Percentiles rank a stretch among this genome's conserved stretches.
Conservation (phyloP, 1,140 invertebrate species). For the Trinorchestia longiramus region DNA sequence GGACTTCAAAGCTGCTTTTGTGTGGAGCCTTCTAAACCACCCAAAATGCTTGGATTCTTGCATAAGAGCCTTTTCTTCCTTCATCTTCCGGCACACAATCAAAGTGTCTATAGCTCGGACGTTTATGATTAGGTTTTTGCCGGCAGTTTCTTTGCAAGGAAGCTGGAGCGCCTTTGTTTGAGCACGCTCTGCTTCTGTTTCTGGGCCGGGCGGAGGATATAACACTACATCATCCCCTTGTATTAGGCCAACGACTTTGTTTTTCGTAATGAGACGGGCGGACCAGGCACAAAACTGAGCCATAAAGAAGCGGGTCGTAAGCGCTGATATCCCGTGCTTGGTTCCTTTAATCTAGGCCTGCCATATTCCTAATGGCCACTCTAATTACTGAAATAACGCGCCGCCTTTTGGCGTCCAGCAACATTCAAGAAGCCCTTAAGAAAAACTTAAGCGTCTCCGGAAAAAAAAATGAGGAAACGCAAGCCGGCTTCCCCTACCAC, state of each 20-base stretch:
- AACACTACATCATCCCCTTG: constrained; percentile 46
- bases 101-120: constrained; percentile 40
- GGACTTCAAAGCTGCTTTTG: constrained; percentile 13
- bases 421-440: constrained; percentile 49
- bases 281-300: constrained; percentile 23
- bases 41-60: constrained; percentile 1
- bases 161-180: constrained; percentile 26
- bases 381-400: constrained; percentile 55
- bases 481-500: constrained; percentile 3
- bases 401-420: constrained; percentile 45
- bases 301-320: constrained; percentile 48
- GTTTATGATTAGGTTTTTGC: constrained; percentile 23
- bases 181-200: not conserved
- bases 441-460: constrained; percentile 32
- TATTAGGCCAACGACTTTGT: constrained; percentile 55
- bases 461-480: not conserved
- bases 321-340: constrained; percentile 44
- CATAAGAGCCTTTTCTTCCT: constrained; percentile 21
- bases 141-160: not conserved
- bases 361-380: constrained; percentile 53
- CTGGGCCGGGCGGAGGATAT: not conserved
- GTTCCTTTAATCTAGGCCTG: constrained; percentile 48
- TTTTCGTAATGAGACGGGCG: constrained; percentile 48
- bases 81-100: constrained; percentile 34
- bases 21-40: not conserved